phyloP scores from a whole-genome alignment of 2,113 vertebrate species.

The Canis aureus region DNA sequence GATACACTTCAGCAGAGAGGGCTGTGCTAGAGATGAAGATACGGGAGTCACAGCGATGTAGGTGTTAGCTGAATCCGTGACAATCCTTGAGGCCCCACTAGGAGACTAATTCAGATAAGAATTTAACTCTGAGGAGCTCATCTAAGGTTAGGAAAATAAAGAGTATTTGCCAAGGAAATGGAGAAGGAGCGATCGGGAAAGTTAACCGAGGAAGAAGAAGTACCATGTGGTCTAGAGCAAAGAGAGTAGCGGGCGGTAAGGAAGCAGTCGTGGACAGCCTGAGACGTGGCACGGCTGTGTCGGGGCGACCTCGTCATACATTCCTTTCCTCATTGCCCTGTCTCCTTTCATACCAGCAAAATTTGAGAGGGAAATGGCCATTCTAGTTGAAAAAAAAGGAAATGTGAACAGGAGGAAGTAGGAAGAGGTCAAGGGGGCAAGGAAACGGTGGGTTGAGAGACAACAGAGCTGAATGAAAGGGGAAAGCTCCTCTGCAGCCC shows the following conservation, averaged over 20 bases:
- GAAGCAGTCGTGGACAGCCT: background rate
- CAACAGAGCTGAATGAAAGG: background rate
- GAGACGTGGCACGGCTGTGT: background rate
- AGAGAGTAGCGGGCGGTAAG: background rate
- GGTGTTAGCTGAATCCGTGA: conserved; percentile 58
- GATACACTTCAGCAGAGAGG: conserved; percentile 54
- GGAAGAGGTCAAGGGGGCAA: background rate
- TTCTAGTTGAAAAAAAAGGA: background rate
- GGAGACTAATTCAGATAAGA: background rate
- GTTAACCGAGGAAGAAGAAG: background rate
- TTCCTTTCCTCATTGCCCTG: background rate
- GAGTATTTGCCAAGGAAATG: background rate
- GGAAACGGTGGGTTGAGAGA: background rate
- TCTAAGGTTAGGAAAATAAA: background rate
- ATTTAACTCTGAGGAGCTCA: background rate
- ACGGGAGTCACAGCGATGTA: background rate
- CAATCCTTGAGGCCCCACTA: background rate
- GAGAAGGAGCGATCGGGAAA: background rate
- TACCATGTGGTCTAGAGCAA: background rate
- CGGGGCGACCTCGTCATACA: background rate
- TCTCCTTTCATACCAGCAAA: background rate
- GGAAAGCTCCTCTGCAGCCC: background rate
- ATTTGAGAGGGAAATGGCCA: background rate
- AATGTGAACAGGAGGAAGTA: background rate
- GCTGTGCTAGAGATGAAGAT: conserved; percentile 33